These are phyloP conservation scores for Syrmaticus mikado DNA, from an alignment of 2,113 vertebrate species.

Conservation along the genomic window DNA sequence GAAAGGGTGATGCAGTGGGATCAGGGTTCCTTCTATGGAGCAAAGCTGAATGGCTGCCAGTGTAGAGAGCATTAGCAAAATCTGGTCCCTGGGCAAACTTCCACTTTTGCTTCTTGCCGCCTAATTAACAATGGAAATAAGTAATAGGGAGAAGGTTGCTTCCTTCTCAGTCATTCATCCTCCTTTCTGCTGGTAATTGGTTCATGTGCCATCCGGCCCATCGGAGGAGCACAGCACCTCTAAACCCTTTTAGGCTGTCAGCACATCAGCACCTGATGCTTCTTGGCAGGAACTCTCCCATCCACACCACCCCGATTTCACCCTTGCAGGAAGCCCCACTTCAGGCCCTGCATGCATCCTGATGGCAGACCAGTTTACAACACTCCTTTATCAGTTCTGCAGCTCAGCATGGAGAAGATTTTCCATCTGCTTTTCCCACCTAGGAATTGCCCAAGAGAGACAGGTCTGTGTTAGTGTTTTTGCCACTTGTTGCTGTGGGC, in stretches of 20 bases:
- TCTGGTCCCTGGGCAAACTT: background rate
- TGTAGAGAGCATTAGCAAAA: background rate
- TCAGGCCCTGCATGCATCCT: background rate
- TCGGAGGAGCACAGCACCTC: background rate
- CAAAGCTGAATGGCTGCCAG: background rate
- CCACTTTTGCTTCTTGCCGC: background rate
- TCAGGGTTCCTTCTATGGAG: rapidly evolving
- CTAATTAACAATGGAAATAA: background rate
- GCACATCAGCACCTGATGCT: background rate
- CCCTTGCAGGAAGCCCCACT: background rate
- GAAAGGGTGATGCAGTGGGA: background rate
- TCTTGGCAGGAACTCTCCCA: background rate
- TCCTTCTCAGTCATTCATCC: background rate
- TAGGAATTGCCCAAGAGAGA: background rate
- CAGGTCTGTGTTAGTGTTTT: background rate
- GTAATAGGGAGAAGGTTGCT: background rate
- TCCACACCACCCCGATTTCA: background rate
- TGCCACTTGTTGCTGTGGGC: constrained; percentile 11
- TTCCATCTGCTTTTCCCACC: background rate
- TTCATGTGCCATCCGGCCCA: background rate
- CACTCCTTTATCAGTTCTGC: background rate
- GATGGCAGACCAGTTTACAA: background rate
- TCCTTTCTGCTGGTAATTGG: background rate
- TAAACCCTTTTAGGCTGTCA: background rate
- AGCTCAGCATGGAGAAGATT: background rate